These are phyloP conservation scores for Cartodere bifasciata DNA, from an alignment of 2,888 invertebrate genomes.

Conservation along the genomic window DNA sequence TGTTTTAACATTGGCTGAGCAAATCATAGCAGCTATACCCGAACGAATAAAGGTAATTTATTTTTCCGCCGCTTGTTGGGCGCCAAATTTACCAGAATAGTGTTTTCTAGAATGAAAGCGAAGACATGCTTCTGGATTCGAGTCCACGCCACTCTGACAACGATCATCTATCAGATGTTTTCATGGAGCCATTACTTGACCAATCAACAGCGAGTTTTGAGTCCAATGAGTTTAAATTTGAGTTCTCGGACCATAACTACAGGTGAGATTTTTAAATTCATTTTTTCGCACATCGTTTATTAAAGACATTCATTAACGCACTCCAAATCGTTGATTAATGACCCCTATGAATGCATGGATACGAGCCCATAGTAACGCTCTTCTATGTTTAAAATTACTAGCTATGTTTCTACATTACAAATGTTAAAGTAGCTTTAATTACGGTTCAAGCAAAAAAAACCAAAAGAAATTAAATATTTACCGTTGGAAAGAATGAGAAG, in stretches of 20 bases:
- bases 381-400: no score
- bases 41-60: conserved; percentile 81
- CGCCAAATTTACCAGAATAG: conserved; percentile 1
- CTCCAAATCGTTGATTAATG: no score
- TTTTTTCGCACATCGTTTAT: background rate
- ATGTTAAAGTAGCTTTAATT: no score
- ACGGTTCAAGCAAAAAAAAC: no score
- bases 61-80: background rate
- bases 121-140: conserved; percentile 49
- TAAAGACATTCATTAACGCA: no score
- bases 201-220: conserved; percentile 52
- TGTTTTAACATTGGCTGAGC: conserved; percentile 87
- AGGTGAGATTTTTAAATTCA: conserved; percentile 36
- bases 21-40: conserved; percentile 97
- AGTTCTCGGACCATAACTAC: conserved; percentile 72
- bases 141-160: conserved; percentile 43
- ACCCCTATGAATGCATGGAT: no score
- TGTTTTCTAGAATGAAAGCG: conserved; percentile 56
- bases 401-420: no score
- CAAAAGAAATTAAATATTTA: no score
- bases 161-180: conserved; percentile 46
- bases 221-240: conserved; percentile 61
- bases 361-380: no score
- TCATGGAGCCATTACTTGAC: conserved; percentile 64
- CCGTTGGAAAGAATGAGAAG: no score